These are phyloP conservation scores for Alca torda DNA, from an alignment of 2,797 vertebrate species.

Conservation along the genomic window DNA sequence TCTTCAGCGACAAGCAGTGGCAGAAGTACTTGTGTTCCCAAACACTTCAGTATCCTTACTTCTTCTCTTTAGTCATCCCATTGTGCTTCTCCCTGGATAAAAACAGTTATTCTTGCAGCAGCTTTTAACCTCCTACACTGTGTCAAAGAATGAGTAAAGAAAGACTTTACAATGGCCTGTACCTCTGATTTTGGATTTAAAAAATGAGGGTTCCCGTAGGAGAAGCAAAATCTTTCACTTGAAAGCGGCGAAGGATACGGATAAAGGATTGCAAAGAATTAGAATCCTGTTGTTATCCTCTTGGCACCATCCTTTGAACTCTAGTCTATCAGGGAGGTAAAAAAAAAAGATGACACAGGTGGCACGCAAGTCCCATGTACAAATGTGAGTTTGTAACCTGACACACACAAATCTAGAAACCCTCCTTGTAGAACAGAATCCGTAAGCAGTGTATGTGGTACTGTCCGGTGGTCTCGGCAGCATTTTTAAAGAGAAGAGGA, in stretches of 20 bases:
- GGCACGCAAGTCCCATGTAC: not conserved
- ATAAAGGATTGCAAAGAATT: not conserved
- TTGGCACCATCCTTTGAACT: not conserved
- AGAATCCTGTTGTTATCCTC: not conserved
- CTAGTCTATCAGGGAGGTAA: not conserved
- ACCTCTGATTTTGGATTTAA: not conserved
- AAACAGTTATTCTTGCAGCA: not conserved
- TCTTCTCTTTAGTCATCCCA: not conserved
- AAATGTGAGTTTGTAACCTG: not conserved
- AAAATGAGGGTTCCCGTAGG: not conserved
- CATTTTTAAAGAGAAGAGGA: not conserved
- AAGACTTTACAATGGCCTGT: not conserved
- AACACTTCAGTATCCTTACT: not conserved
- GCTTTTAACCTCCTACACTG: not conserved
- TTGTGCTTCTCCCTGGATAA: not conserved
- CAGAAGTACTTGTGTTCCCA: not conserved
- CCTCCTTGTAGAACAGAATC: not conserved
- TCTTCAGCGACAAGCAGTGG: not conserved
- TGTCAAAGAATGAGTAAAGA: not conserved
- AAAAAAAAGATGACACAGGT: not conserved
- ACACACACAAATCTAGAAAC: fast-evolving
- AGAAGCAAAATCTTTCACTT: not conserved
- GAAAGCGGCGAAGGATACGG: not conserved
- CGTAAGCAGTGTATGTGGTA: not conserved
- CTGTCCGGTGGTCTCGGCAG: not conserved